phyloP scores from a whole-genome alignment of 2,113 vertebrate species.

The Hemichromis elongatus region DNA sequence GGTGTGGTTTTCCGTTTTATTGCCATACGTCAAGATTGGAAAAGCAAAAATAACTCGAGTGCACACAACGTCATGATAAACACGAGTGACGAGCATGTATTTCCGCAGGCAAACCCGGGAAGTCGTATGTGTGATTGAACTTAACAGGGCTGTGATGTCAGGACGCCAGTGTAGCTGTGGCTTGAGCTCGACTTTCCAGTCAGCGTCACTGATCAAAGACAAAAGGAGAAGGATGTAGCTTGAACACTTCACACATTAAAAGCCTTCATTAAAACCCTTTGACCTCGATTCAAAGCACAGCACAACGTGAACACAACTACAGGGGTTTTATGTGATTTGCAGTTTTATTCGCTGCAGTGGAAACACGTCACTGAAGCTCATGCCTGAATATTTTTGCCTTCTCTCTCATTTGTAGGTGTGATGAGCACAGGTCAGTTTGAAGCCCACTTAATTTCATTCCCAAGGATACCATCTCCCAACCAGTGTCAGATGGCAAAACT shows the following conservation, averaged over 20 bases:
- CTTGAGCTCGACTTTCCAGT: background rate
- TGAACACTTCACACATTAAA: slow-evolving; percentile 5
- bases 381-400: background rate
- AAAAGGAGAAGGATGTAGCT: background rate
- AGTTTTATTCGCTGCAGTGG: background rate
- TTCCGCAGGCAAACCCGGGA: background rate
- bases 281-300: slow-evolving; percentile 14
- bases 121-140: background rate
- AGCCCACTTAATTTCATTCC: background rate
- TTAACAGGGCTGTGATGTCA: background rate
- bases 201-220: slow-evolving; percentile 24
- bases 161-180: background rate
- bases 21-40: background rate
- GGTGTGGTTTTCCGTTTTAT: background rate
- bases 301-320: background rate
- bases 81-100: background rate
- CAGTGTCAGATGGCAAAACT: background rate
- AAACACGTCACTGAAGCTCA: background rate
- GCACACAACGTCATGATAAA: background rate
- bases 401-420: slow-evolving; percentile 19
- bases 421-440: slow-evolving; percentile 3
- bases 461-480: background rate
- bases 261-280: slow-evolving; percentile 23
- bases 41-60: background rate
- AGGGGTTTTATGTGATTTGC: background rate